Base-by-base conservation (phyloP, 2,113 vertebrate species). In the Percina caprodes region DNA sequence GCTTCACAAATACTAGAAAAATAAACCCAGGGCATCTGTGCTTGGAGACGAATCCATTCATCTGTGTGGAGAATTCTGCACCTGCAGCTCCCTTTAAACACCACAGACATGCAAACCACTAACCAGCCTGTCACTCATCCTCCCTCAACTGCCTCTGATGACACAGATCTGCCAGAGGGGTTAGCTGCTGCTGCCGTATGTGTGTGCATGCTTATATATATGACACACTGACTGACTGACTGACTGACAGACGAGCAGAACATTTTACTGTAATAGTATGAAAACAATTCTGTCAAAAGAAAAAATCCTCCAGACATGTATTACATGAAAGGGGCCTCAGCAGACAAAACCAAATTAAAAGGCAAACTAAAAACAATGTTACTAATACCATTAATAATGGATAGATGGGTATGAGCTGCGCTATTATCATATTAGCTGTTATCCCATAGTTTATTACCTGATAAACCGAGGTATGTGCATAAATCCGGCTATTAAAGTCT, bases 21-120 rank as follows among this genome's bases (percentile, higher is more conserved):
- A 46, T 4, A 65, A 49, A 68, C 19, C 19, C 52, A 49, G 56
- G 85, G 52, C 63, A 85, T 88, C 80, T 77, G 78, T 21, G 79
- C 79, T 66, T 21, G 46, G 33, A 74, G 84, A 83, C 55, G 69
- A 82, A 75, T 88, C 79, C 74, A 83, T 84, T 81, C 80, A 83
- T 84, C 83, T 88, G 86, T 89, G 86, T 75, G 82, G 78, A 86
- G 83, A 82, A 76, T 85, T 80, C 86, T 89, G 84, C 91, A 92
- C 89, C 83, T 91, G 90, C 86, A 89, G 69, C 86, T 81, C 79
- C 86, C 89, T 93, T 93, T 93, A 93, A 91, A 90, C 74, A 82
- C 82, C 30, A 14, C 62, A 80, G 86, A 69, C 83, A 92, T 93
- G 92, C 93, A 94, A 94, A 94, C 93, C 81, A 83, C 80, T 58